Percentiles rank a stretch among this genome's conserved stretches.
Evolutionary conservation across 2,113 vertebrate genomes (phyloP).

Genomic region (Myotis lucifugus): DNA sequence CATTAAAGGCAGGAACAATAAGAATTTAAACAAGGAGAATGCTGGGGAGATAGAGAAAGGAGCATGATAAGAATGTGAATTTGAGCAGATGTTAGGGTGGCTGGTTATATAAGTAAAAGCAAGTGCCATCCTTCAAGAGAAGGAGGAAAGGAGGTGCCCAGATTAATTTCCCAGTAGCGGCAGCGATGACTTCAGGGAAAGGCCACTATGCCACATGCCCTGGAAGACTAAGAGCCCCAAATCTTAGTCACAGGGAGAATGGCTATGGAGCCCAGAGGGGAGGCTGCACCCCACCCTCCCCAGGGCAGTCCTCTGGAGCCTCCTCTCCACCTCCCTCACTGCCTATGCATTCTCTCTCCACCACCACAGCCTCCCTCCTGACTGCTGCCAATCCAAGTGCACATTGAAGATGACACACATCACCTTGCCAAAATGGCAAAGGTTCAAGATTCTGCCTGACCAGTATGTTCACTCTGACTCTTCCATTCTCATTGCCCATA

Average conservation of each 20-base stretch:
- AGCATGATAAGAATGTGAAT: neutral
- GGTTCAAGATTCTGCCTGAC: neutral
- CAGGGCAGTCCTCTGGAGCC: neutral
- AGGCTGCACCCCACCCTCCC: accelerated
- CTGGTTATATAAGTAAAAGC: neutral
- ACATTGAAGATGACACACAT: neutral
- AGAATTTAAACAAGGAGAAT: neutral
- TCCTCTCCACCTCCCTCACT: neutral
- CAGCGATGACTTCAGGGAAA: neutral
- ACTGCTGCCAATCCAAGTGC: neutral
- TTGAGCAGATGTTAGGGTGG: neutral
- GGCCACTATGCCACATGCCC: accelerated
- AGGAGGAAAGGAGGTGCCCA: neutral
- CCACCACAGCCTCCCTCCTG: neutral
- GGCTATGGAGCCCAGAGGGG: accelerated
- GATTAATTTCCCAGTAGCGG: neutral
- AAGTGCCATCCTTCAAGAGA: neutral
- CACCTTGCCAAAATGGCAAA: neutral
- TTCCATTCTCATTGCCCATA: neutral
- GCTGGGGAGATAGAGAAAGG: neutral
- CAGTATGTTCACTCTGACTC: neutral
- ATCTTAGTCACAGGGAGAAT: neutral
- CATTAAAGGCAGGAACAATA: neutral
- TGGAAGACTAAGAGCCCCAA: neutral
- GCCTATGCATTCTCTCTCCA: neutral